These are phyloP conservation scores for Trochalopteron elliotii DNA, from an alignment of 2,113 vertebrate species.

Conservation along the genomic window DNA sequence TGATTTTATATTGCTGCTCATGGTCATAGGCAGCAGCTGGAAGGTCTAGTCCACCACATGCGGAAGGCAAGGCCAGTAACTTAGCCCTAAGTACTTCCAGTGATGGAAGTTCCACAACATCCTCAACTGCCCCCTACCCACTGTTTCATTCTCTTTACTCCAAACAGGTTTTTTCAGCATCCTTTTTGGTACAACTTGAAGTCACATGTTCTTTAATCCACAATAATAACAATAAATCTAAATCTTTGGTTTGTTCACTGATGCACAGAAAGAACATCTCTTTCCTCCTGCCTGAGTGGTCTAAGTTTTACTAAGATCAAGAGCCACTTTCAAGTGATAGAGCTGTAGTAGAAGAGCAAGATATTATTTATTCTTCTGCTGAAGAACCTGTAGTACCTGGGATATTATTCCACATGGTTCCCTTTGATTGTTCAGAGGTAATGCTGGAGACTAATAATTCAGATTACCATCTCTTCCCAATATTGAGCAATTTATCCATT, in stretches of 20 bases:
- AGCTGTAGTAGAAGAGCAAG: neutral
- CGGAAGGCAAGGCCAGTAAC: neutral
- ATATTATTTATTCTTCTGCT: neutral
- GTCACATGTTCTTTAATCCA: neutral
- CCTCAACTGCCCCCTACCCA: neutral
- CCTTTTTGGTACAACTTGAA: neutral
- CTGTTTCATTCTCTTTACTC: neutral
- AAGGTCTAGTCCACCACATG: neutral
- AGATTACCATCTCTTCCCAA: neutral
- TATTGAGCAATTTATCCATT: neutral
- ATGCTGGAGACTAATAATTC: neutral
- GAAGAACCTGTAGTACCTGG: neutral
- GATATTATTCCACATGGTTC: neutral
- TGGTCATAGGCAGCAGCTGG: neutral
- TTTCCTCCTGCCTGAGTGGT: neutral
- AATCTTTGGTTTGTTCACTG: neutral
- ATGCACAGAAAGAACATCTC: neutral
- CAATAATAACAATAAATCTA: neutral
- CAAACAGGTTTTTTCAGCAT: neutral
- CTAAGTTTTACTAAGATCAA: neutral
- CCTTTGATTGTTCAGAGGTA: neutral
- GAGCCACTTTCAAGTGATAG: fast-evolving
- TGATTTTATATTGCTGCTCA: neutral
- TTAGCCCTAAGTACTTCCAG: neutral
- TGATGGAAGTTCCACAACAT: neutral